Percentiles rank a stretch among this genome's conserved stretches.
phyloP scores from a whole-genome alignment of 2,797 vertebrate genomes.

The Melanotaenia boesemani region DNA sequence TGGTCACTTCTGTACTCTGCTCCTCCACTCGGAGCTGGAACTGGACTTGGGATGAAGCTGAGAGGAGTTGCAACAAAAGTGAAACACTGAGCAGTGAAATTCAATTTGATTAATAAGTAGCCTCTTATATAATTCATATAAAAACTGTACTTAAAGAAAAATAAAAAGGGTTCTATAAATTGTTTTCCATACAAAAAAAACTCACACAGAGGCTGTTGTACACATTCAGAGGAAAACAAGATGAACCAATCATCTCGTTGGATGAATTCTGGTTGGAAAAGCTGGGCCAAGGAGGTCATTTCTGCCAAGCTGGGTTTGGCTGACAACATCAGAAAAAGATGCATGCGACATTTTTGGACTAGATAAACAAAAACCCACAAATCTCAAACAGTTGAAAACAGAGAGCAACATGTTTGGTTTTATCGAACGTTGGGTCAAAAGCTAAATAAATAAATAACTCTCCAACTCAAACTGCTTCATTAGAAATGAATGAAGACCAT shows the following conservation, averaged over 20 bases:
- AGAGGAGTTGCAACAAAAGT: conserved; percentile 29
- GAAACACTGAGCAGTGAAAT: conserved; percentile 11
- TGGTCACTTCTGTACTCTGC: conserved; percentile 10
- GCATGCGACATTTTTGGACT: conserved; percentile 10
- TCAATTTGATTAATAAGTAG: not conserved
- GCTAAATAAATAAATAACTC: not conserved
- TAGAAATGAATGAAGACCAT: not conserved
- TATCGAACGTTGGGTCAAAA: not conserved
- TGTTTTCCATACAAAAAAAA: conserved; percentile 32
- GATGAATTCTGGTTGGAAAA: conserved; percentile 47
- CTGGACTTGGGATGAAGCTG: conserved; percentile 49
- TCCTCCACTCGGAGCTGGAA: conserved; percentile 44
- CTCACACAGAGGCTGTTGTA: conserved; percentile 64
- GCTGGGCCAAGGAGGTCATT: conserved; percentile 43
- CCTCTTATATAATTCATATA: not conserved
- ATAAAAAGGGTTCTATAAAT: not conserved
- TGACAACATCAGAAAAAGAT: conserved; percentile 55
- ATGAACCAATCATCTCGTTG: conserved; percentile 78
- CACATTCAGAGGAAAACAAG: conserved; percentile 17
- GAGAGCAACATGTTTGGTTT: not conserved
- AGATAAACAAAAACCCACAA: conserved; percentile 5
- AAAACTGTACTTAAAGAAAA: not conserved
- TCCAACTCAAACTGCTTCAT: not conserved
- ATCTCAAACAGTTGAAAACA: not conserved
- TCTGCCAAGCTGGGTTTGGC: conserved; percentile 57